Evolutionary conservation across 2,888 invertebrate genomes (phyloP).

Genomic region (Electrophaes corylata): DNA sequence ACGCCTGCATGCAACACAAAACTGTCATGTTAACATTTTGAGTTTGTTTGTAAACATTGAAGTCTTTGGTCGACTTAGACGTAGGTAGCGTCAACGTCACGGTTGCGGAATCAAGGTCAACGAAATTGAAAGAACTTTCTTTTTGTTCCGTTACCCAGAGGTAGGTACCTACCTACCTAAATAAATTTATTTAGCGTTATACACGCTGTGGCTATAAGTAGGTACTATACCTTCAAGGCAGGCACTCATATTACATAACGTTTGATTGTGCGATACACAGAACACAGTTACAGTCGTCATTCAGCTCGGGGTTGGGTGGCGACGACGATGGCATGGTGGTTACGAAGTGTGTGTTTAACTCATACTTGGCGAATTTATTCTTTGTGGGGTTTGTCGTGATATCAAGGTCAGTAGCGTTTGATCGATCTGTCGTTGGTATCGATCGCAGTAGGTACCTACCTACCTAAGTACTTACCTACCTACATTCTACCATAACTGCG

Average conservation of each 20-base stretch:
- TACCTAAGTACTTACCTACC: neutral
- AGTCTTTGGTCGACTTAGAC: conserved; percentile 41
- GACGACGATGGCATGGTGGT: neutral
- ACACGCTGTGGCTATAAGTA: no score
- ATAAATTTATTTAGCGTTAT: neutral
- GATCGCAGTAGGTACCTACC: conserved; percentile 26
- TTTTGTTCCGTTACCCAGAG: conserved; percentile 35
- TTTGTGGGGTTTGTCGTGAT: conserved; percentile 44
- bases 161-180: neutral
- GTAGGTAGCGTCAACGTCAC: conserved; percentile 55
- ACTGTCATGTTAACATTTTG: conserved; percentile 31
- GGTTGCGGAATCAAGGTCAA: conserved; percentile 66
- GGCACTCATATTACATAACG: no score
- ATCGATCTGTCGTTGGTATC: conserved; percentile 37
- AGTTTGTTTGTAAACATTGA: conserved; percentile 63
- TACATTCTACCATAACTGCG: conserved; percentile 28
- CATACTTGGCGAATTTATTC: conserved; percentile 18
- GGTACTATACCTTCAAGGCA: no score
- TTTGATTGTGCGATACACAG: no score
- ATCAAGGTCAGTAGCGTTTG: conserved; percentile 53
- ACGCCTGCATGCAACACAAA: conserved; percentile 9
- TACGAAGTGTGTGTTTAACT: neutral
- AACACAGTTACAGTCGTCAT: no score
- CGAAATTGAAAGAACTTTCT: conserved; percentile 73
- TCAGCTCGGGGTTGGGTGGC: no score